These are phyloP conservation scores for Phyllopteryx taeniolatus DNA, from an alignment of 2,113 vertebrate genomes.

Conservation along the genomic window DNA sequence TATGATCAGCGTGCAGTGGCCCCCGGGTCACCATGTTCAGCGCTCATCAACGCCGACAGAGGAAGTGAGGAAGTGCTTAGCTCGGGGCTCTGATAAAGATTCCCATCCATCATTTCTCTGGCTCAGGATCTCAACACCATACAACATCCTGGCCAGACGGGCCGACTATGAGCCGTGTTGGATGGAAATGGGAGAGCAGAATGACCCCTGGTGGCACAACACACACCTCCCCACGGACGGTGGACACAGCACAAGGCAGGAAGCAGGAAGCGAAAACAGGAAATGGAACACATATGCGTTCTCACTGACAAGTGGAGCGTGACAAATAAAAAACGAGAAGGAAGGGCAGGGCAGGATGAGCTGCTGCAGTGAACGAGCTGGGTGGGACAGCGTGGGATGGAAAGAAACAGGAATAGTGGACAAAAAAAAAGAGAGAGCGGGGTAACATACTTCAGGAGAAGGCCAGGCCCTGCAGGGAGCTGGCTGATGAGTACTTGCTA, in stretches of 20 bases:
- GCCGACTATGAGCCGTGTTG: conserved; percentile 20
- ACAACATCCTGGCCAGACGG: conserved; percentile 63
- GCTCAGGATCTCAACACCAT: conserved; percentile 60
- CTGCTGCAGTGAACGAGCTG: conserved; percentile 24
- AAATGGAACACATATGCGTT: conserved; percentile 68
- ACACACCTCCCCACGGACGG: conserved; percentile 20
- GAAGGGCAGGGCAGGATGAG: conserved; percentile 39
- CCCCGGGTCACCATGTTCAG: conserved; percentile 68
- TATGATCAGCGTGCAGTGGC: conserved; percentile 49
- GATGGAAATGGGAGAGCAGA: conserved; percentile 53
- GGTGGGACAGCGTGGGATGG: conserved; percentile 25
- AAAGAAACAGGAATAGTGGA: conserved; percentile 31
- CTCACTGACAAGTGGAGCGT: conserved; percentile 50
- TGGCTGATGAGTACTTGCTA: conserved; percentile 90
- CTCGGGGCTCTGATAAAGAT: conserved; percentile 69
- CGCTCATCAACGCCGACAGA: conserved; percentile 69
- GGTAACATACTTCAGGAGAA: conserved; percentile 91
- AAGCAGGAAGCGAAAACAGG: conserved; percentile 76
- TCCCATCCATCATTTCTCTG: conserved; percentile 71
- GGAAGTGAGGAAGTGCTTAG: conserved; percentile 75
- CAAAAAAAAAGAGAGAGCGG: conserved; percentile 67
- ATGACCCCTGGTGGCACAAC: conserved; percentile 41
- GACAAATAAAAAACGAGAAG: conserved; percentile 56
- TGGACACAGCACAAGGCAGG: conserved; percentile 45
- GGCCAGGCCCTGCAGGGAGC: conserved; percentile 87